Conservation (phyloP, 2,113 vertebrate species). For the Xerus inauris region DNA sequence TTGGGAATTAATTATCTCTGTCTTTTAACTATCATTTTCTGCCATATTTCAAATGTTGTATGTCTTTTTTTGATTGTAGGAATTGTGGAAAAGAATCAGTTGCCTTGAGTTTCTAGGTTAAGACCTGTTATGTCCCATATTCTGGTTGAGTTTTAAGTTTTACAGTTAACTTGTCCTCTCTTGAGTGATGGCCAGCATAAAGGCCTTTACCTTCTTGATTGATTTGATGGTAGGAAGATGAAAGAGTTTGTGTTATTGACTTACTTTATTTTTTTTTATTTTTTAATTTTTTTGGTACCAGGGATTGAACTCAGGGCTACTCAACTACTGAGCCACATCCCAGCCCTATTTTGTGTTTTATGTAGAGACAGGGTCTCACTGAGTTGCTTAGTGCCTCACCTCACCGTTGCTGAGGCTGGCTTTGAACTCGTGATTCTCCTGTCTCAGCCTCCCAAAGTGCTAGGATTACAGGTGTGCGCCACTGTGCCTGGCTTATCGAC, state of each 20-base stretch:
- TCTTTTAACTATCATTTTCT: conserved; percentile 33
- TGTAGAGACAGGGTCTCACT: no score
- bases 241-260: conserved; percentile 17
- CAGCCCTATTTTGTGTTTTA: no score
- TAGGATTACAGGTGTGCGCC: no score
- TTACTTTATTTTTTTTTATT: no score
- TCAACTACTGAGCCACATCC: no score
- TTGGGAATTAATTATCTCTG: conserved; percentile 27
- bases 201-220: not conserved
- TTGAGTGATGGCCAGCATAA: not conserved
- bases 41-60: not conserved
- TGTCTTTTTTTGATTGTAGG: conserved; percentile 1
- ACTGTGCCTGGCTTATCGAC: no score
- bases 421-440: no score
- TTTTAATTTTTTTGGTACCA: no score
- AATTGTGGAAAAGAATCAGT: conserved; percentile 4
- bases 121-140: not conserved
- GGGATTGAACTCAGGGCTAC: no score
- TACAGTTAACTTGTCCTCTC: not conserved
- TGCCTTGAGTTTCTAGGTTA: conserved; percentile 43
- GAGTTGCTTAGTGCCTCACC: no score
- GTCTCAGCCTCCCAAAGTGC: no score
- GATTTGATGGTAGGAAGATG: not conserved
- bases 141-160: conserved; percentile 47
- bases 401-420: no score